Evolutionary conservation across 2,113 vertebrate species (phyloP), one percentile per base, ranked within the genome.

Genomic region (Morone saxatilis): DNA sequence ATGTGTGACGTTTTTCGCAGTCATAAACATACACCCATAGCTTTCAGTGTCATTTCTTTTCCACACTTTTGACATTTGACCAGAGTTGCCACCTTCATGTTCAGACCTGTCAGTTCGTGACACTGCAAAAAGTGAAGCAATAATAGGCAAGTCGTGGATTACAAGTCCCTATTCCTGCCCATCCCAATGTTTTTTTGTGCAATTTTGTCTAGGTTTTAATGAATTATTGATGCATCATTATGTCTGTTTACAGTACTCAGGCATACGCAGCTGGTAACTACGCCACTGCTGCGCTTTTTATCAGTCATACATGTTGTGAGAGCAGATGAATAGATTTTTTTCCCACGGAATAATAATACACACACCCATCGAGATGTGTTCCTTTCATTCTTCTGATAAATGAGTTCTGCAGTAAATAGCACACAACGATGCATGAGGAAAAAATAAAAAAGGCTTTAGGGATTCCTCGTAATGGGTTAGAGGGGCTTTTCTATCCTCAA

Each of bases 41-140:
- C 25, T 45, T 79, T 59, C 4, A 7, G 1, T 73, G 67, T 43
- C 9, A 12, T 69, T 51, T 25, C n/a, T 16, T 66, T 86, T 72
- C 38, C 75, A 48, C 72, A 73, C 51, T 71, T 36, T 45, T 50
- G 79, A 13, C 12, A 60, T 57, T 77, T 22, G 50, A 53, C 73
- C 4, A 20, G n/a, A 36, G 7, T 71, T 80, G 2, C 40, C 62
- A 19, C 51, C 40, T 54, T 89, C 94, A 20, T 86, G 92, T 90
- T 87, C 57, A 81, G 87, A 90, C 94, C 43, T 94, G 92, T 88
- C 81, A 9, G 14, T 51, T 66, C 6, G 56, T 89, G 81, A 88
- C 86, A 66, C 67, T 53, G 20, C 47, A 75, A 56, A 77, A 83
- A 54, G 59, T 82, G 66, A 51, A 66, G 78, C 72, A 88, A 88